Base-by-base conservation (phyloP, 1,140 invertebrate species). In the Colletes latitarsis region DNA sequence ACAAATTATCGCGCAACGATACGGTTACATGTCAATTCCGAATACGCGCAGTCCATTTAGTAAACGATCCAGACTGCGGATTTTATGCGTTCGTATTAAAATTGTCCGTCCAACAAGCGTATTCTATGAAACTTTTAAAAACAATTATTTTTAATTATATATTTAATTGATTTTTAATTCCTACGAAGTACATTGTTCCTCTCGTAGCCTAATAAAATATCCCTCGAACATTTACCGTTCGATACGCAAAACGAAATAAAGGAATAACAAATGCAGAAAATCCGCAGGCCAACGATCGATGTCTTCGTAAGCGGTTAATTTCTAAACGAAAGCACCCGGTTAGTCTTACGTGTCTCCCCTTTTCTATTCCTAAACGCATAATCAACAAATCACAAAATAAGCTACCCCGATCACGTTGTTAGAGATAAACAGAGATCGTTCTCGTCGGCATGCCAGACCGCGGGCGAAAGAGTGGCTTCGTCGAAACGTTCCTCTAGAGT, bases 301-400 rank as follows among this genome's bases (percentile, higher is more conserved):
- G 49, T 49, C 6, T 10, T 73, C 57, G 19, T 14, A 19, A 21
- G n/a, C 53, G n/a, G 57, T 85, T 85, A 79, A 85, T 85, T 68
- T 72, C 17, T 60, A 75, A 4, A 63, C 58, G 53, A 57, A 81
- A 81, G 79, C 73, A 81, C 82, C 69, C 39, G 52, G 68, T 84
- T 84, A 84, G 84, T 84, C 71, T 84, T 69, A 53, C 14, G 21
- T 58, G 55, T 60, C 57, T 21, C 53, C 49, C 58, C 4, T 43
- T 15, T 69, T 41, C 46, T 53, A 30, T 30, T 30, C 62, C 39
- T 64, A n/a, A 39, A 58, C 57, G n/a, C 19, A 58, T 8, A 57
- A n/a, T 57, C 15, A 57, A 57, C 53, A n/a, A n/a, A 57, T 57
- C 53, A n/a, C 53, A 57, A 30, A 30, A 17, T 10, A 49, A 57